A percentile compares a stretch with the other conserved stretches of the same genome.
Evolutionary conservation across 1,140 invertebrate genomes (phyloP).

Genomic region (Sycobia sp.): DNA sequence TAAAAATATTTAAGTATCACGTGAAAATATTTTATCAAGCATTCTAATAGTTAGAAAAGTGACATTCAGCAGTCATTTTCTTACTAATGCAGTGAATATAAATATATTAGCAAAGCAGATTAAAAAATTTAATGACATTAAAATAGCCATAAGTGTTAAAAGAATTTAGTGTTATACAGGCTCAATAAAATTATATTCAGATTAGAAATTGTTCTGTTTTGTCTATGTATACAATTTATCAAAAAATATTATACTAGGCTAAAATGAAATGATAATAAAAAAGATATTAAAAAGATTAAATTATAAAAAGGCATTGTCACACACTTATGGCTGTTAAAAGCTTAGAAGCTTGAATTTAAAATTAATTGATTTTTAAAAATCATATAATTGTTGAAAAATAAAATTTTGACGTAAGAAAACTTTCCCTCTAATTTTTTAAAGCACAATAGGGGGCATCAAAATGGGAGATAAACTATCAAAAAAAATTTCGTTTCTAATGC

Average conservation of each 20-base stretch:
- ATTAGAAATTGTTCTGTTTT: neutral
- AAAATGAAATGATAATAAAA: slow-evolving; percentile 15
- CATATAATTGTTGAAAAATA: neutral
- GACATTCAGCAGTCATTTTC: slow-evolving; percentile 25
- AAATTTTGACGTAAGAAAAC: slow-evolving; percentile 4
- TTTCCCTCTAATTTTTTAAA: slow-evolving; percentile 11
- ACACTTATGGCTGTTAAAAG: slow-evolving; percentile 18
- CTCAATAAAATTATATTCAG: slow-evolving; percentile 3
- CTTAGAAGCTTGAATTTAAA: neutral
- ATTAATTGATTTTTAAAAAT: slow-evolving; percentile 4
- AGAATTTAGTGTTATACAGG: slow-evolving; percentile 18
- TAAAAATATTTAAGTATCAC: slow-evolving; percentile 31
- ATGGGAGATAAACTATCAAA: neutral
- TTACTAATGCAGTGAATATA: slow-evolving; percentile 12
- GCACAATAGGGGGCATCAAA: slow-evolving; percentile 5
- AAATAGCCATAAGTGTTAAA: slow-evolving; percentile 18
- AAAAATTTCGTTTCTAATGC: slow-evolving; percentile 21
- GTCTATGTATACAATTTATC: slow-evolving; percentile 20
- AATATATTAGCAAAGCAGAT: neutral
- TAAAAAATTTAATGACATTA: slow-evolving; percentile 1
- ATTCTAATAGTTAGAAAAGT: slow-evolving; percentile 23
- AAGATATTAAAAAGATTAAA: slow-evolving; percentile 14
- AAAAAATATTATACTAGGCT: slow-evolving; percentile 24
- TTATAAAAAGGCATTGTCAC: neutral
- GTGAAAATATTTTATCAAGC: slow-evolving; percentile 31